Base-by-base conservation (phyloP, 2,888 invertebrate genomes). In the Allolobophora icterica region DNA sequence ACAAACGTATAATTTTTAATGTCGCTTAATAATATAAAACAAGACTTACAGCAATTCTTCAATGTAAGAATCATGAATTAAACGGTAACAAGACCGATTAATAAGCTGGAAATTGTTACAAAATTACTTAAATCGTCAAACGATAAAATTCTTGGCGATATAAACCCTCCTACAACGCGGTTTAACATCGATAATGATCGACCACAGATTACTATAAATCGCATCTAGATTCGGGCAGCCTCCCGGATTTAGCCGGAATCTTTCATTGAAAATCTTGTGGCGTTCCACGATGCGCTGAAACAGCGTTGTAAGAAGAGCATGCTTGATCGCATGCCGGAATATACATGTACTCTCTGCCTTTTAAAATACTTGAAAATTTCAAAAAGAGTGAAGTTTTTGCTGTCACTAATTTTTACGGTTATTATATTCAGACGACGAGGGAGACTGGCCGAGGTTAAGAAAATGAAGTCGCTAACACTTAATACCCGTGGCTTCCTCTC, bases 231-330 rank as follows among this genome's bases (percentile, higher is more conserved):
- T 87, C 87, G 0, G 87, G 87, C 87, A 8, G 17, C 87, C 87
- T 34, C 87, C 34, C 34, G 87, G 87, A 87, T 87, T 87, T 87
- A 38, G 38, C 87, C 87, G 33, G 34, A 87, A 87, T 21, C 87
- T 38, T 34, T 87, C 87, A 87, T 21, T 21, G 24, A 17, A 24
- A 38, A 35, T 87, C 87, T 13, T 24, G 5, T 38, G 87, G 6
- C 87, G 21, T 87, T 35, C 24, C 21, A 34, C 34, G 34, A 87
- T 87, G 38, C 19, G 35, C 17, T 35, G 19, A 38, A 87, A 35
- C 38, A 6, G 21, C 35, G 87, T 35, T 35, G 19, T 87, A 34
- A 8, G 87, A 87, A 8, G 35, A 0, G 87, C 87, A 87, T 21
- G 34, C 35, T 35, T 34, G 24, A 15, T 87, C 87, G 38, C 5